Evolutionary conservation across 2,888 invertebrate genomes (phyloP), one percentile per base, ranked within the genome.

Genomic region (Aphrophora alni): DNA sequence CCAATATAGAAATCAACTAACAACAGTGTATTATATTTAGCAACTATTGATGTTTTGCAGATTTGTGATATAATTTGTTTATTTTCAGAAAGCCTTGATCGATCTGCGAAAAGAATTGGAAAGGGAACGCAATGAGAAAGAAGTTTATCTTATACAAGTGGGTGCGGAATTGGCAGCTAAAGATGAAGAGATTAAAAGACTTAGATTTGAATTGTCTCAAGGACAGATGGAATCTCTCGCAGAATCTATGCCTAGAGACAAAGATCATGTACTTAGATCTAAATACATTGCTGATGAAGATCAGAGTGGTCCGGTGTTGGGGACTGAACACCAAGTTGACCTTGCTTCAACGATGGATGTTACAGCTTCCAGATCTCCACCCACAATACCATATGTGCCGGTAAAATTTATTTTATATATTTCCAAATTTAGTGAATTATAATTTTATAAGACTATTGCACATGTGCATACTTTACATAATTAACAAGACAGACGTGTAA

Each of bases 301-400:
- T 73, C 25, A 44, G 72, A 10, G 51, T 78, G 27, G 12, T 38
- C 38, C 2, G 7, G 8, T 69, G n/a, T 8, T 7, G 25, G 27
- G 38, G 38, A 73, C 78, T 78, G 78, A 78, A 27, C 73, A 0
- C 78, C 78, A 21, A 21, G 78, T 78, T 78, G 78, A 78, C 33
- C 1, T 25, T 21, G 24, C 0, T 28, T 78, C 78, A 78, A 78
- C 78, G 24, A 26, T 24, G 73, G 78, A 78, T 59, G 73, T 59
- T 73, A 3, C 78, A 78, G 78, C 73, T 44, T 73, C 73, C 44
- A 44, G 44, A 27, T 1, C 33, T 12, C 33, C 21, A 28, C 27
- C 72, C 24, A 2, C 5, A 21, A 24, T 33, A 24, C 44, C 7
- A 24, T 12, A 44, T 44, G 3, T 44, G 17, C 44, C 44, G 17